Evolutionary conservation across 2,113 vertebrate species (phyloP).

Genomic region (Emydura subglobosa): DNA sequence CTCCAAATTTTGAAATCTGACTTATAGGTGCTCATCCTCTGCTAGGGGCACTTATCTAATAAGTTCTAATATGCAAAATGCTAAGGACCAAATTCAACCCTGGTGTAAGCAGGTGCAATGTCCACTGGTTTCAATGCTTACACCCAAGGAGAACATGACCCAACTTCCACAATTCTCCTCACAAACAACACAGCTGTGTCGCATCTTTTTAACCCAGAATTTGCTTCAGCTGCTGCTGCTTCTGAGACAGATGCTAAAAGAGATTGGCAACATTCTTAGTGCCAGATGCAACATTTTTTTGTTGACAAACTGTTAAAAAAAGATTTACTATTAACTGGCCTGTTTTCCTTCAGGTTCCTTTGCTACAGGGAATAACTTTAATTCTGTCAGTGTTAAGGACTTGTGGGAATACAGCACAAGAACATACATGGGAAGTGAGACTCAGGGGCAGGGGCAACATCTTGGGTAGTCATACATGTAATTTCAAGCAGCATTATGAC

Average conservation of each 20-base stretch:
- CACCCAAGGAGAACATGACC: background rate
- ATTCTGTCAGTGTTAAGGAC: background rate
- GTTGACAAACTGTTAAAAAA: slow-evolving; percentile 56
- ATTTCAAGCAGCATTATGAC: background rate
- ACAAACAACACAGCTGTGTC: background rate
- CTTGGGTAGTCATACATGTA: rapidly evolving
- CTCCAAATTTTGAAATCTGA: background rate
- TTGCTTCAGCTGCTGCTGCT: slow-evolving; percentile 18
- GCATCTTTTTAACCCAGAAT: background rate
- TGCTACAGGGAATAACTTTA: background rate
- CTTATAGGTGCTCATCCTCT: background rate
- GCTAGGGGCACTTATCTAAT: background rate
- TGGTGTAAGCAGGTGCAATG: background rate
- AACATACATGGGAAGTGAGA: background rate
- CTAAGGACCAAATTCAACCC: background rate
- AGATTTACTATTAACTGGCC: background rate
- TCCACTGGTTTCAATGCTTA: background rate
- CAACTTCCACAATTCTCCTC: background rate
- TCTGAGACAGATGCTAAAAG: slow-evolving; percentile 57
- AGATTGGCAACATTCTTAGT: slow-evolving; percentile 44
- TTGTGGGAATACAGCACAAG: background rate
- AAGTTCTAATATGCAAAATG: background rate
- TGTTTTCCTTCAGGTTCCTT: slow-evolving; percentile 32
- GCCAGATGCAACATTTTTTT: slow-evolving; percentile 17
- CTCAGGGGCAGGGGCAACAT: rapidly evolving